Conservation (phyloP, 2,888 invertebrate species). For the Drosophila fungiperda region DNA sequence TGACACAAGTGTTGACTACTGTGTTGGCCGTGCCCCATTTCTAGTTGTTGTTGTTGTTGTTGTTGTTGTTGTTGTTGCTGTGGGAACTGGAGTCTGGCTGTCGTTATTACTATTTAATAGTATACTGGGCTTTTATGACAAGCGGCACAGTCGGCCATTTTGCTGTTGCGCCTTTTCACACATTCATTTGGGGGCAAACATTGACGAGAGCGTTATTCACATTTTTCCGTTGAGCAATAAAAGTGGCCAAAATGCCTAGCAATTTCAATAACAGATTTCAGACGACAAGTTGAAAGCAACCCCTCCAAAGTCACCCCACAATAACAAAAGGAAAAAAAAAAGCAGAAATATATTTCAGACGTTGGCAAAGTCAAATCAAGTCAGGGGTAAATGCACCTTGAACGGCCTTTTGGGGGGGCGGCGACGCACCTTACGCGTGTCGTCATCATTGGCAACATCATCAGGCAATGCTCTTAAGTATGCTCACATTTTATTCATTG, state of each 20-base stretch:
- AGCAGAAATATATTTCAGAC: conserved; percentile 27
- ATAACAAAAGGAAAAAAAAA: conserved; percentile 28
- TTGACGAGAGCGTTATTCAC: conserved; percentile 45
- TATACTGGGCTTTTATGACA: conserved; percentile 67
- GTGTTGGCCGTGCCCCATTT: conserved; percentile 18
- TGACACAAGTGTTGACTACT: conserved; percentile 82
- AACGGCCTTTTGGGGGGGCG: conserved; percentile 20
- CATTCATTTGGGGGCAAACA: conserved; percentile 60
- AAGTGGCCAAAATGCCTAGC: conserved; percentile 67
- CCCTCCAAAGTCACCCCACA: conserved; percentile 41
- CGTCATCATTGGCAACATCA: conserved; percentile 52
- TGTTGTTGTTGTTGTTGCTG: conserved; percentile 17
- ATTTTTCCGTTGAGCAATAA: conserved; percentile 65
- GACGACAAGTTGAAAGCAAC: conserved; percentile 48
- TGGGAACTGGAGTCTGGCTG: conserved; percentile 38
- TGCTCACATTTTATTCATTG: conserved; percentile 72
- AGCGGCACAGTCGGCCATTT: conserved; percentile 34
- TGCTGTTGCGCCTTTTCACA: conserved; percentile 58
- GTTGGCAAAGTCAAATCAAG: conserved; percentile 49
- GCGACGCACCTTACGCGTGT: conserved; percentile 13
- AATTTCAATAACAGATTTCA: conserved; percentile 83
- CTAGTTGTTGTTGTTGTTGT: conserved; percentile 20
- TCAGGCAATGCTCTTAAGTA: conserved; percentile 56
- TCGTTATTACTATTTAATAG: conserved; percentile 77
- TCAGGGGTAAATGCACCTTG: conserved; percentile 64